Conservation (phyloP, 2,888 invertebrate species). For the Diloba caeruleocephala region DNA sequence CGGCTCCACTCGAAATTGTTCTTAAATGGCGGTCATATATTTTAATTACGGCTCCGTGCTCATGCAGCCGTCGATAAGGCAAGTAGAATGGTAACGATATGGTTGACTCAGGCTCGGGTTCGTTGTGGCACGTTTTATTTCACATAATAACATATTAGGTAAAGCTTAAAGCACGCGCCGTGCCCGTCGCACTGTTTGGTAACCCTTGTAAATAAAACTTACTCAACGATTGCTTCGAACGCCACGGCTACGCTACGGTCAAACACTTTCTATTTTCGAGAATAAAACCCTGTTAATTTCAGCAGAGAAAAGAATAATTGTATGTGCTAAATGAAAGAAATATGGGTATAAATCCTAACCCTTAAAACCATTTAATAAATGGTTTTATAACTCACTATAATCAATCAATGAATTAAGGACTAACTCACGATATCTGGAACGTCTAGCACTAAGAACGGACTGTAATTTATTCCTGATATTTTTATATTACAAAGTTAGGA, state of each 20-base stretch:
- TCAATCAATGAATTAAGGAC: no score
- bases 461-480: no score
- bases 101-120: conserved; percentile 60
- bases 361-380: no score
- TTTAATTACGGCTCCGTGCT: conserved; percentile 82
- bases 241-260: conserved; percentile 55
- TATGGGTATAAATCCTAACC: no score
- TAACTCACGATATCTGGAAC: no score
- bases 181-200: conserved; percentile 68
- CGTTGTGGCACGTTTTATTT: conserved; percentile 78
- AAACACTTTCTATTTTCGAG: conserved; percentile 57
- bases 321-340: background rate
- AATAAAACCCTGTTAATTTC: no score
- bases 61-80: conserved; percentile 80
- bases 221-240: conserved; percentile 71
- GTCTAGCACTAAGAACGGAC: no score
- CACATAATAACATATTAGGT: conserved; percentile 85
- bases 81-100: conserved; percentile 68
- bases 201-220: conserved; percentile 81
- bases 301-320: no score
- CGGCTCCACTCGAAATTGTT: conserved; percentile 72
- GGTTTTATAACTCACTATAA: no score
- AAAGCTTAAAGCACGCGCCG: conserved; percentile 69
- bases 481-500: no score
- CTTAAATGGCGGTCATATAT: conserved; percentile 82